phyloP scores from a whole-genome alignment of 2,113 vertebrate genomes.

The Aegotheles bennettii region DNA sequence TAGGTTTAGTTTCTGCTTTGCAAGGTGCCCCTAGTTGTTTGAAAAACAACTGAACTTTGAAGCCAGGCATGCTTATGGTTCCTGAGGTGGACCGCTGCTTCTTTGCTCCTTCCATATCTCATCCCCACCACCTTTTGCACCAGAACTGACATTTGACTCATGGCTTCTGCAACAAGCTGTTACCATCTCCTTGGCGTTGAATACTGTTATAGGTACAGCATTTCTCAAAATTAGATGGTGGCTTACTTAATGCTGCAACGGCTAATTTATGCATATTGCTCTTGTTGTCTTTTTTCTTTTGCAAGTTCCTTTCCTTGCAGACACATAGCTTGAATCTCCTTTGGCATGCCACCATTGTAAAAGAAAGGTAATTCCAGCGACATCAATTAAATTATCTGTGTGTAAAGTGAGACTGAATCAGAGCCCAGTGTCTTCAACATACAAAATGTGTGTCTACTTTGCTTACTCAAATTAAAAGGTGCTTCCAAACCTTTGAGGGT shows the following conservation, averaged over 20 bases:
- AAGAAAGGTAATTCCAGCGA: not conserved
- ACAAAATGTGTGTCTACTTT: not conserved
- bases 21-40: not conserved
- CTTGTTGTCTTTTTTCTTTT: not conserved
- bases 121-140: not conserved
- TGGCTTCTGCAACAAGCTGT: not conserved
- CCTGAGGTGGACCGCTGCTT: not conserved
- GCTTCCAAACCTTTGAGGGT: not conserved
- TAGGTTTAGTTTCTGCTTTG: not conserved
- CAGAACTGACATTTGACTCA: not conserved
- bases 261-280: not conserved
- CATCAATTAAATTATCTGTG: not conserved
- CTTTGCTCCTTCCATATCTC: not conserved
- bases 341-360: not conserved
- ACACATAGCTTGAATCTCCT: not conserved
- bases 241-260: not conserved
- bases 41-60: not conserved
- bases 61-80: not conserved
- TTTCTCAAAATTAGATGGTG: not conserved
- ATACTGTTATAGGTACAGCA: not conserved
- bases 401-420: not conserved
- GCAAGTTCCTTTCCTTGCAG: not conserved
- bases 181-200: not conserved
- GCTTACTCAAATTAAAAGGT: not conserved
- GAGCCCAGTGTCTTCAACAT: not conserved